Conservation (phyloP, 1,140 invertebrate species). For the Lepidotrigona ventralis region DNA sequence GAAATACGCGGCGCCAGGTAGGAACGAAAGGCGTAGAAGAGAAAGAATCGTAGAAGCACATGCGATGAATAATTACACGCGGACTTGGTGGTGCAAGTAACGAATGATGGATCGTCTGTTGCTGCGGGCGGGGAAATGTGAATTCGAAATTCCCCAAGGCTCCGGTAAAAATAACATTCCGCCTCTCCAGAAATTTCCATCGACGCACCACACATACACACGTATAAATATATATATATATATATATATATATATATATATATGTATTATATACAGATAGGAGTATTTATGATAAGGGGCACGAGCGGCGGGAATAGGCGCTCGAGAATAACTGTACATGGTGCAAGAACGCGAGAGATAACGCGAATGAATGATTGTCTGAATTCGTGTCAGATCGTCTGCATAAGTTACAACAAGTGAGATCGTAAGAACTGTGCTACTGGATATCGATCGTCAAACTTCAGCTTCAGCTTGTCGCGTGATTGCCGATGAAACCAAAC, state of each 20-base stretch:
- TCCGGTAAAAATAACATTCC: slow-evolving; percentile 56
- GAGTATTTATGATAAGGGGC: slow-evolving; percentile 43
- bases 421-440: slow-evolving; percentile 44
- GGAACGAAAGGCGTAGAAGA: too few relatives aligned
- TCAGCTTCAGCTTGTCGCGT: slow-evolving; percentile 29
- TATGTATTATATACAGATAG: neutral
- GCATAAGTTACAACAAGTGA: slow-evolving; percentile 54
- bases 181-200: slow-evolving; percentile 52
- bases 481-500: neutral
- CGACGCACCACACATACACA: neutral
- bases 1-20: neutral
- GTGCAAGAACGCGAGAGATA: slow-evolving; percentile 56
- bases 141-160: slow-evolving; percentile 58
- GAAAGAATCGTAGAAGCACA: slow-evolving; percentile 36
- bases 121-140: slow-evolving; percentile 57
- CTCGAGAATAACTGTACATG: slow-evolving; percentile 60
- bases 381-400: slow-evolving; percentile 47
- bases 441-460: slow-evolving; percentile 36
- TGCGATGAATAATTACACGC: slow-evolving; percentile 59
- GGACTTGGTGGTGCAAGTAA: slow-evolving; percentile 42
- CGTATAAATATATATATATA: neutral
- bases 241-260: too few relatives aligned
- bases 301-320: slow-evolving; percentile 32
- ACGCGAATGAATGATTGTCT: slow-evolving; percentile 61
- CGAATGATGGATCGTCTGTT: slow-evolving; percentile 62